Evolutionary conservation across 2,797 vertebrate genomes (phyloP).

Genomic region (Syncerus caffer): DNA sequence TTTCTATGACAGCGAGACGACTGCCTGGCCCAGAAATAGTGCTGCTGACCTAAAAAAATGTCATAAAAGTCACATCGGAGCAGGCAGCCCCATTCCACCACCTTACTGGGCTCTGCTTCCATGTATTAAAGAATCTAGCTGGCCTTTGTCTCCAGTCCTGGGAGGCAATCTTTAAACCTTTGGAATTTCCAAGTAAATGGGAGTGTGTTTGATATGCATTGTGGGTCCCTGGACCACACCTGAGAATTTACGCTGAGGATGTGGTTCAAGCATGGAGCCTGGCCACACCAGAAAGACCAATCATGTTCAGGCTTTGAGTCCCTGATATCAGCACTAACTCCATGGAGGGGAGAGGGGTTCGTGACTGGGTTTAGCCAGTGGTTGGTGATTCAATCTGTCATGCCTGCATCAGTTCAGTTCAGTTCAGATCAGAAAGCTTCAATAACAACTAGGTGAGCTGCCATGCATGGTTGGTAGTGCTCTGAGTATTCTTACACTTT

Average conservation of each 20-base stretch:
- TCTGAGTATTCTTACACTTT: not conserved
- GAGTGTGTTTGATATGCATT: not conserved
- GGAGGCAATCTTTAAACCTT: slow-evolving; percentile 10
- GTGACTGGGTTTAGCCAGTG: not conserved
- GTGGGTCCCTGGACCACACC: not conserved
- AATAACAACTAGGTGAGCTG: not conserved
- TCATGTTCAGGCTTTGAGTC: not conserved
- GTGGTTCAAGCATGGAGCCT: not conserved
- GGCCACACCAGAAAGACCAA: not conserved
- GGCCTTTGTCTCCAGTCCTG: slow-evolving; percentile 1
- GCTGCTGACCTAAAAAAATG: slow-evolving; percentile 47
- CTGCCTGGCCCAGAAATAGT: slow-evolving; percentile 18
- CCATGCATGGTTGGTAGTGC: not conserved
- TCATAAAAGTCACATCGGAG: not conserved
- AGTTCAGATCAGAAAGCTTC: not conserved
- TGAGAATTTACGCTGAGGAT: not conserved
- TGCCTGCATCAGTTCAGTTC: too few species aligned
- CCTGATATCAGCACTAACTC: not conserved
- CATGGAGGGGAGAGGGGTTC: not conserved
- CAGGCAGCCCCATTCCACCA: not conserved
- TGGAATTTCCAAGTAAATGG: not conserved
- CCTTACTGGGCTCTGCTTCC: not conserved
- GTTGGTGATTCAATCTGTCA: not conserved
- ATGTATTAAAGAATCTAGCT: not conserved
- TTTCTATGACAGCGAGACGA: not conserved